A percentile compares a stretch with the other conserved stretches of the same genome.
phyloP scores from a whole-genome alignment of 2,888 invertebrate genomes.

The Trichacis sp. region DNA sequence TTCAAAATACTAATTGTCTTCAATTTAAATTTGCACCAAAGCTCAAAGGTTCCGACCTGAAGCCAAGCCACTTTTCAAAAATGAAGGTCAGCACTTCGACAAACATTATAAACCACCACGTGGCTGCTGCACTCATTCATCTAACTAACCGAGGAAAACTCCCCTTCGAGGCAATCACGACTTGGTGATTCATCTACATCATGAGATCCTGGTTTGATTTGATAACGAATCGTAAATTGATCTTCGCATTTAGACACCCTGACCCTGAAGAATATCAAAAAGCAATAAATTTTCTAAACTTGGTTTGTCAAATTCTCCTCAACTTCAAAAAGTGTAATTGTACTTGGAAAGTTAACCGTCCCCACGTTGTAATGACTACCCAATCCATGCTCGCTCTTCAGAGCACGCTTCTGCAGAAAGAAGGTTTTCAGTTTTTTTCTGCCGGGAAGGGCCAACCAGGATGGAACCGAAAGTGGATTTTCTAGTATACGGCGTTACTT shows the following conservation, averaged over 20 bases:
- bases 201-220: conserved; percentile 2
- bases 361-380: background rate
- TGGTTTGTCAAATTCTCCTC: background rate
- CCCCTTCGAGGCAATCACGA: background rate
- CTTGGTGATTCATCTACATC: background rate
- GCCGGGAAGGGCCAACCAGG: too few relatives aligned
- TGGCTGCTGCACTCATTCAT: background rate
- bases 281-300: background rate
- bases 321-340: background rate
- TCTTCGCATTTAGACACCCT: background rate
- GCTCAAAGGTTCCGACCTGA: background rate
- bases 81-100: background rate
- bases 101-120: background rate
- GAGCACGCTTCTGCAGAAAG: background rate
- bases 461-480: too few relatives aligned
- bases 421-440: background rate
- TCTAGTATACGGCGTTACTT: too few relatives aligned
- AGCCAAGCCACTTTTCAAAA: background rate
- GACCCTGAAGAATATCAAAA: background rate
- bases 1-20: background rate
- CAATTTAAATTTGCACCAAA: background rate
- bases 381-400: background rate
- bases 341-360: background rate
- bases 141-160: background rate
- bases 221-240: background rate